Percentiles rank a stretch among this genome's conserved stretches.
phyloP scores from a whole-genome alignment of 2,113 vertebrate species.

The Gracilinanus agilis region DNA sequence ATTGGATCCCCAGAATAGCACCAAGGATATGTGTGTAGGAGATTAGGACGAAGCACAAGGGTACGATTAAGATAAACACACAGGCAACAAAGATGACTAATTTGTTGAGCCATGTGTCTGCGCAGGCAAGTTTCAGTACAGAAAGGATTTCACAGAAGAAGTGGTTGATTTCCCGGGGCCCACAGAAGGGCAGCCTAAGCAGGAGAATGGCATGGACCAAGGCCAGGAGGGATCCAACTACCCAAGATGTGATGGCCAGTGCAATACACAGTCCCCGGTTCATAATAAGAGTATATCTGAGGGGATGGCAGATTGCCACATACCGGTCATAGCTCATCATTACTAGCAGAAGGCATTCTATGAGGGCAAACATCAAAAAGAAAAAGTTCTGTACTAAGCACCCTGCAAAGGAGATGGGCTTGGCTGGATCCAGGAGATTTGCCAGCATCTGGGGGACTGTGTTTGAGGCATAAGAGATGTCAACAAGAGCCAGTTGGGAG shows the following conservation, averaged over 20 bases:
- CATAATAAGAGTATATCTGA: constrained; percentile 37
- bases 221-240: constrained; percentile 2
- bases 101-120: constrained; percentile 9
- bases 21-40: background rate
- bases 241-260: background rate
- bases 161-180: background rate
- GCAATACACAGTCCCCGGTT: constrained; percentile 6
- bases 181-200: background rate
- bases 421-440: constrained; percentile 42
- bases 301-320: constrained; percentile 54
- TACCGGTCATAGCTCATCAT: constrained; percentile 56
- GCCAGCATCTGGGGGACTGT: constrained; percentile 56
- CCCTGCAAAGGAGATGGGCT: constrained; percentile 39
- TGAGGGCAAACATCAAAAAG: constrained; percentile 54
- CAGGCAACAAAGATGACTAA: background rate
- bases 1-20: background rate
- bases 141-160: constrained; percentile 51
- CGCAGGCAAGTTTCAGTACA: constrained; percentile 27
- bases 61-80: background rate
- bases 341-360: constrained; percentile 47
- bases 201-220: background rate
- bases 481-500: constrained; percentile 43
- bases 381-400: constrained; percentile 56
- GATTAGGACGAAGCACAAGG: background rate
- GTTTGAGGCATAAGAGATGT: constrained; percentile 59